Conservation (phyloP, 2,797 vertebrate genomes). For the Ceyx erithaca region DNA sequence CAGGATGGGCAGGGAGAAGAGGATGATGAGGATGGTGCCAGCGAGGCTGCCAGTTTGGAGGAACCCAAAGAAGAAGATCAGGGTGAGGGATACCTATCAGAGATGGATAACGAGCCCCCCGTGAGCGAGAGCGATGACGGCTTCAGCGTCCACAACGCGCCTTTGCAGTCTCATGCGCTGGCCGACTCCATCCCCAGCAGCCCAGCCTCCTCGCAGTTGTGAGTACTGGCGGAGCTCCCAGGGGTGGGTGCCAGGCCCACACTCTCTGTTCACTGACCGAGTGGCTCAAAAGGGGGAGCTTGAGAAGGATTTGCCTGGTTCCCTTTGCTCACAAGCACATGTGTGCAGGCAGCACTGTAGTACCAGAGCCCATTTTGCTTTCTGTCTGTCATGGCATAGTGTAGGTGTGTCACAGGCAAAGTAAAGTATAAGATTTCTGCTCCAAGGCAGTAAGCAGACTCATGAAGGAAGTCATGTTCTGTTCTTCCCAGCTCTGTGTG, state of each 20-base stretch:
- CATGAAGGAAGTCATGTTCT: not conserved
- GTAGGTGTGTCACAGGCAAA: not conserved
- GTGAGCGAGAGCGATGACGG: constrained; percentile 96
- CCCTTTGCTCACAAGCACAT: not conserved
- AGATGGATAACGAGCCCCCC: constrained; percentile 91
- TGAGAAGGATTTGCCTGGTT: not conserved
- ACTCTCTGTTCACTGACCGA: not conserved
- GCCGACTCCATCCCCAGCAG: constrained; percentile 97
- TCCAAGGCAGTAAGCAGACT: not conserved
- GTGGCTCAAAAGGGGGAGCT: not conserved
- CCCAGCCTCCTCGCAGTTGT: constrained; percentile 98
- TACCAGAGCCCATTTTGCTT: not conserved
- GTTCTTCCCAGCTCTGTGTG: constrained; percentile 87
- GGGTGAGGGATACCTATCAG: constrained; percentile 90
- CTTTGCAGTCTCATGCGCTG: constrained; percentile 89
- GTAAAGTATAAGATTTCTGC: not conserved
- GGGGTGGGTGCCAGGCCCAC: not conserved
- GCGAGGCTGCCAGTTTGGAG: constrained; percentile 87
- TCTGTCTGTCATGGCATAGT: not conserved
- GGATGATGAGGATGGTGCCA: constrained; percentile 89
- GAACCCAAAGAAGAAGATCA: constrained; percentile 90
- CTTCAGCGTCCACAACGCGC: constrained; percentile 93
- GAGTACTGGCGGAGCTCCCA: constrained; percentile 76
- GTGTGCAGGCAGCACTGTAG: not conserved
- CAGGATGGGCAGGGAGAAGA: constrained; percentile 87